phyloP scores from a whole-genome alignment of 2,888 invertebrate species.

The Leistus spinibarbis region DNA sequence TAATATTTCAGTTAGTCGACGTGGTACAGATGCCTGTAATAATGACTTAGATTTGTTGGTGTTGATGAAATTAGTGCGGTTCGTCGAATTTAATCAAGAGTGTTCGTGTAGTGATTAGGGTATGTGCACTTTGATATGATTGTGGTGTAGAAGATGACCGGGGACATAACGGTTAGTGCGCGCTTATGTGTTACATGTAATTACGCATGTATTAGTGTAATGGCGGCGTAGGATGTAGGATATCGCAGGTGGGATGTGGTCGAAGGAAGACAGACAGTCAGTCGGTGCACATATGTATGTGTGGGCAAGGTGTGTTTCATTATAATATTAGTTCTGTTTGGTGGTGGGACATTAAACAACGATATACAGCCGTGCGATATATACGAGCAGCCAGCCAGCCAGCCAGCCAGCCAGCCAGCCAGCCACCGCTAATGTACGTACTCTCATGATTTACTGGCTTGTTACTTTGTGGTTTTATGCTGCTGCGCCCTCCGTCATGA shows the following conservation, averaged over 20 bases:
- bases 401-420: no score
- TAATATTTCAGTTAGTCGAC: no score
- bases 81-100: not conserved
- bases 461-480: not conserved
- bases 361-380: conserved; percentile 8
- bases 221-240: no score
- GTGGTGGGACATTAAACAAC: conserved; percentile 28
- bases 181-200: conserved; percentile 14
- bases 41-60: not conserved
- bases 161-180: not conserved
- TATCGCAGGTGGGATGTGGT: conserved; percentile 15
- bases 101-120: not conserved
- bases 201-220: not conserved
- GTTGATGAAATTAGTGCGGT: not conserved
- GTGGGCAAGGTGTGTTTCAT: conserved; percentile 19
- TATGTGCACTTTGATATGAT: not conserved
- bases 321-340: conserved; percentile 34
- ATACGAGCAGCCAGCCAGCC: conserved; percentile 7
- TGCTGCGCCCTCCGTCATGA: not conserved
- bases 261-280: conserved; percentile 8
- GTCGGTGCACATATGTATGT: not conserved
- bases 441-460: conserved; percentile 27
- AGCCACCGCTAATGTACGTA: conserved; percentile 22
- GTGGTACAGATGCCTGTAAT: no score
- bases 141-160: not conserved